Base-by-base conservation (phyloP, 2,888 invertebrate species). In the Calephelis perditalis region DNA sequence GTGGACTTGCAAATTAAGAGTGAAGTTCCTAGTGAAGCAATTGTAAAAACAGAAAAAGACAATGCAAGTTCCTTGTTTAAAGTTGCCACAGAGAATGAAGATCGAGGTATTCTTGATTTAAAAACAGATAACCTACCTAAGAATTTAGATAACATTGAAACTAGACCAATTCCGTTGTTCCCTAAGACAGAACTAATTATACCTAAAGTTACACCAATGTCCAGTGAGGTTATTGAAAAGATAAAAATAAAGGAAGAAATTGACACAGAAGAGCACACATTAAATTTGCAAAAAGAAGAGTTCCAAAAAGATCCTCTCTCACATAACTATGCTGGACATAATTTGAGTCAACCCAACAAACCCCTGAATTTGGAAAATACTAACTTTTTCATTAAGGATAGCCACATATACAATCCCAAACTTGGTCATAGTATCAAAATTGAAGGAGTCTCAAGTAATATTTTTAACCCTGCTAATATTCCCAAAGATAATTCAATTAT, bases 181-280 rank as follows among this genome's bases (percentile, higher is more conserved):
- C 84, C 92, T 64, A 93, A 93, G 86, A 92, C 93, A 49, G 93
- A 93, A 79, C 84, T 93, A 64, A 92, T 92, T 66, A 92, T 93
- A 73, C 93, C 93, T 43, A 92, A 92, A 80, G 90, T 92, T 59
- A 88, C 90, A 49, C 89, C 92, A 12, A 91, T 92, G 86, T 87
- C 86, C 60, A 86, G 89, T 67, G 91, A 92, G 63, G 65, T 77
- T 55, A 79, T 90, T 64, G 91, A 91, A 58, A 91, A 89, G 71
- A 83, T 91, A 58, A 91, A 90, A 74, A 91, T 91, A 54, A 91
- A 91, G 67, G 91, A 91, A 69, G 91, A 91, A 78, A 78, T 91
- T 64, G 91, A 91, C 69, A 72, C 78, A 58, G 91, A 91, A 64
- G 91, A 91, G 36, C 85, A 82, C 58, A 73, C 78, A 59, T 72